phyloP scores from a whole-genome alignment of 2,888 invertebrate species.

The Philonicus albiceps region DNA sequence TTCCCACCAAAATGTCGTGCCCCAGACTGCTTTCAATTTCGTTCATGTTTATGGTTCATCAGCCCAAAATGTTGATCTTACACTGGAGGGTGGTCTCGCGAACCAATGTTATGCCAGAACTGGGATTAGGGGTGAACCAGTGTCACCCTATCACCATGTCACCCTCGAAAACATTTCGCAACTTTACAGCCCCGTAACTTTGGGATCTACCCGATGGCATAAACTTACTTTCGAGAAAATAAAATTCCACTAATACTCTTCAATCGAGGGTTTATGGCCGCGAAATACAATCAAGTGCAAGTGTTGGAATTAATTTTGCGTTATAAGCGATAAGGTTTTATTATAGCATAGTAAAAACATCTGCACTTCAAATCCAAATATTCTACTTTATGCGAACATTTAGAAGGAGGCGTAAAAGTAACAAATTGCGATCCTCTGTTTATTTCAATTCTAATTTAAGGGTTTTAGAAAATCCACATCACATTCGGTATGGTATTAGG shows the following conservation, averaged over 20 bases:
- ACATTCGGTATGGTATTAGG: not conserved
- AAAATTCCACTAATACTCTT: constrained; percentile 18
- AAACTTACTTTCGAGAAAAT: not conserved
- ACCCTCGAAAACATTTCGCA: constrained; percentile 1
- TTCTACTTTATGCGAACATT: not conserved
- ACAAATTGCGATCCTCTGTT: not conserved
- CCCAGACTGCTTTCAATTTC: constrained; percentile 27
- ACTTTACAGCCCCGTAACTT: constrained; percentile 10
- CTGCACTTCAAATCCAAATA: not conserved
- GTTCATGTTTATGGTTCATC: constrained; percentile 38
- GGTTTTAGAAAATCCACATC: not conserved
- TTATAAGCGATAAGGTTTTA: constrained; percentile 10
- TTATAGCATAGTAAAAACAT: not conserved
- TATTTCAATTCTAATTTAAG: not conserved
- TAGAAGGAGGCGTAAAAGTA: not conserved
- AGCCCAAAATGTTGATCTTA: constrained; percentile 29
- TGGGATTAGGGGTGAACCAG: constrained; percentile 21
- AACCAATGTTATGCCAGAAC: not conserved
- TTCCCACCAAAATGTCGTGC: not conserved
- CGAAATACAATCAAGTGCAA: not conserved
- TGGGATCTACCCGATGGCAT: not conserved
- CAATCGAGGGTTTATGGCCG: not conserved
- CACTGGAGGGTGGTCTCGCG: not conserved
- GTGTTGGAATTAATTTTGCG: not conserved
- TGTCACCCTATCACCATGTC: constrained; percentile 22